Conservation (phyloP, 2,113 vertebrate genomes). For the Rallus limicola region DNA sequence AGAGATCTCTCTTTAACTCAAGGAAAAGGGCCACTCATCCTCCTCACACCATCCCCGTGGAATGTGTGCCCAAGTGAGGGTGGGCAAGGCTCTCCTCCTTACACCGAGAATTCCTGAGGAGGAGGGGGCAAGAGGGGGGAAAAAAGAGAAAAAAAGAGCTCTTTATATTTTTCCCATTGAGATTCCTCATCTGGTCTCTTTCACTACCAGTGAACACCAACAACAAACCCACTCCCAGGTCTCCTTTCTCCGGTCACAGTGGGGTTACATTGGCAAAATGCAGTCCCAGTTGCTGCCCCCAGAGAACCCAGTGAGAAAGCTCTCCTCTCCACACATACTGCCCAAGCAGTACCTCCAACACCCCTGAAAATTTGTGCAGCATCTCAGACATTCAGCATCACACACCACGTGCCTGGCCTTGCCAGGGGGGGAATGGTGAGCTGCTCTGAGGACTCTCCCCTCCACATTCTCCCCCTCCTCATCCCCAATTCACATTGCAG, state of each 20-base stretch:
- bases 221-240: background rate
- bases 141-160: background rate
- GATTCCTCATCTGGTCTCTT: background rate
- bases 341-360: background rate
- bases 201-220: background rate
- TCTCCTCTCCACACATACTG: background rate
- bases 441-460: background rate
- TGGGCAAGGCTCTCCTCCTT: background rate
- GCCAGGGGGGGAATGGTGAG: fast-evolving
- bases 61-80: background rate
- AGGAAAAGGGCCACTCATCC: background rate
- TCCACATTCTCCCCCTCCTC: background rate
- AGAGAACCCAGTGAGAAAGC: background rate
- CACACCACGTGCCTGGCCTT: background rate
- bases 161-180: background rate
- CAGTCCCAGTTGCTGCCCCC: background rate
- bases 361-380: background rate
- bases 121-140: background rate
- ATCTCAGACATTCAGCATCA: background rate
- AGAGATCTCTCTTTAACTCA: background rate
- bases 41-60: background rate
- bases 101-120: background rate
- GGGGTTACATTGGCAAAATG: background rate
- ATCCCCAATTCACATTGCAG: fast-evolving
- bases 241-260: background rate